Evolutionary conservation across 2,888 invertebrate genomes (phyloP).

Genomic region (Phragmatobia fuliginosa): DNA sequence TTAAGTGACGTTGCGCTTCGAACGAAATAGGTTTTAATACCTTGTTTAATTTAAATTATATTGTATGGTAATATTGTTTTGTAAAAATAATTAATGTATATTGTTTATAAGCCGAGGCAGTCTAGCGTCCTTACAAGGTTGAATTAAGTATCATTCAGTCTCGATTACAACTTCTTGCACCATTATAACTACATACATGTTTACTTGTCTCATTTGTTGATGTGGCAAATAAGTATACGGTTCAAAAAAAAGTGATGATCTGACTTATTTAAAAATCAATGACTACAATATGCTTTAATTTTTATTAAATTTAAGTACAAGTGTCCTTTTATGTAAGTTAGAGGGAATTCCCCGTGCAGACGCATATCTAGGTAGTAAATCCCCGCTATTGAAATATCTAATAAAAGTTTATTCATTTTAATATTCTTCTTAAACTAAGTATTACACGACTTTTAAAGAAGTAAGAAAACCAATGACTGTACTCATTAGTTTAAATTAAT

Average conservation of each 20-base stretch:
- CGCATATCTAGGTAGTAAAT: background rate
- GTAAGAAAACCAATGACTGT: background rate
- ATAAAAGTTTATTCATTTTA: too few species aligned
- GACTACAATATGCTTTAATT: background rate
- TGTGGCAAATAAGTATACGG: background rate
- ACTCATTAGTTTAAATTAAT: background rate
- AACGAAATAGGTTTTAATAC: constrained; percentile 44
- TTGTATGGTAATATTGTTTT: background rate
- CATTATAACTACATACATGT: constrained; percentile 20
- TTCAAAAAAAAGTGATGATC: background rate
- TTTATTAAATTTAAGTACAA: background rate
- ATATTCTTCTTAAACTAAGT: background rate
- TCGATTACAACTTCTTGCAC: constrained; percentile 23
- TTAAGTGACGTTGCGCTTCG: constrained; percentile 42
- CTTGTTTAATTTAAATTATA: constrained; percentile 16
- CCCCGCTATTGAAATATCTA: too few species aligned
- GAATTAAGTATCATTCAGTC: constrained; percentile 24
- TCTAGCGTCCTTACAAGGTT: constrained; percentile 44
- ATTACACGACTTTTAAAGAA: background rate
- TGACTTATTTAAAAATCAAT: background rate
- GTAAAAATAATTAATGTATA: background rate
- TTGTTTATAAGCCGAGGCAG: constrained; percentile 12
- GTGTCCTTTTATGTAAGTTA: background rate
- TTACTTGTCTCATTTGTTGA: background rate
- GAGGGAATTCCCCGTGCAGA: background rate